These are phyloP conservation scores for Schlechtendalia chinensis DNA, from an alignment of 1,140 invertebrate genomes.

Conservation along the genomic window DNA sequence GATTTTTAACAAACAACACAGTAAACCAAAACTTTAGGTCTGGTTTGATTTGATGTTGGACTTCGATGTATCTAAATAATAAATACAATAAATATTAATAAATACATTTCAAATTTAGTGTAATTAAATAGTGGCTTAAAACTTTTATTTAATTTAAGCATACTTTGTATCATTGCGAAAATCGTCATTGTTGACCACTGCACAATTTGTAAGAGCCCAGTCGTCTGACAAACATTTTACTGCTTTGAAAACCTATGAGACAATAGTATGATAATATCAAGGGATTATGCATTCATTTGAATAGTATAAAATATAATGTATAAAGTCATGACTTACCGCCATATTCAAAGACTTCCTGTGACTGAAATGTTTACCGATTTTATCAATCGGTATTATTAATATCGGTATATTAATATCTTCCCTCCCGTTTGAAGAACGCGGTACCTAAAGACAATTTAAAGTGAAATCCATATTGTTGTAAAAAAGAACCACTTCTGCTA, in stretches of 20 bases:
- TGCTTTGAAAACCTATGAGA: conserved; percentile 11
- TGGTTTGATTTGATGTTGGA: conserved; percentile 16
- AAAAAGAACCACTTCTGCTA: neutral
- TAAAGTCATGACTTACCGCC: neutral
- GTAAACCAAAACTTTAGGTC: conserved; percentile 41
- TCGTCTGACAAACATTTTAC: conserved; percentile 18
- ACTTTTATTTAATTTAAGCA: neutral
- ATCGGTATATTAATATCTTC: neutral
- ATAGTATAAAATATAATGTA: neutral
- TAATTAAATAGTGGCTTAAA: neutral
- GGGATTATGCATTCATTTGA: neutral
- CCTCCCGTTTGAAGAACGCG: neutral
- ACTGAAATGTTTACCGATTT: neutral
- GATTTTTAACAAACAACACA: neutral
- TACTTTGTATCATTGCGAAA: conserved; percentile 32
- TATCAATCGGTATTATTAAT: too few species aligned
- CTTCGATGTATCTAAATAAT: conserved; percentile 44
- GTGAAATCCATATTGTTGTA: neutral
- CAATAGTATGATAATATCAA: neutral
- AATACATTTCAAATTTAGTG: conserved; percentile 1
- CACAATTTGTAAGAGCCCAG: conserved; percentile 42
- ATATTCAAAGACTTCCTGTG: neutral
- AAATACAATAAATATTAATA: too few species aligned
- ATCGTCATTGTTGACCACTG: conserved; percentile 17
- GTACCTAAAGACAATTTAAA: neutral